Evolutionary conservation across 2,888 invertebrate species (phyloP), one percentile per base, ranked within the genome.

Genomic region (Tipula lateralis): DNA sequence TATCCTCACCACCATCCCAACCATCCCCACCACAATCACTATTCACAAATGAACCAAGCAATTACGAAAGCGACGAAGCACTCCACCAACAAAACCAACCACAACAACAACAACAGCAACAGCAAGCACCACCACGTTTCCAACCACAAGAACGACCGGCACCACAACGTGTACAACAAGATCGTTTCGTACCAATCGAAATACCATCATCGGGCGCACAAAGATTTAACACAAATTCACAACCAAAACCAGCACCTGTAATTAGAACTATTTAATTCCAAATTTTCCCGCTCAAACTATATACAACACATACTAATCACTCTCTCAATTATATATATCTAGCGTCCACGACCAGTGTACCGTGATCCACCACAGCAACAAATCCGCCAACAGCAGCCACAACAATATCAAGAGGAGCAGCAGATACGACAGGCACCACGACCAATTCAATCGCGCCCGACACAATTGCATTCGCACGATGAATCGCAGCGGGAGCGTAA

Each of bases 401-500:
- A 82, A 85, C 30, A 82, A 30, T 30, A 30, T n/a, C 29, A 32
- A 30, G 82, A 82, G n/a, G 86, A 36, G 84, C 85, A 84, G 84
- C 81, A 84, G 44, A 16, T 84, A 80, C 34, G 84, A 39, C 81
- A 83, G 84, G 83, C 83, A 84, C 81, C 29, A 13, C 82, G 82
- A 85, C 87, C 85, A 84, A 84, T 24, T 85, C 86, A 29, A 81
- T 30, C n/a, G n/a, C 24, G 16, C 34, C 81, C 82, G 84, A 85
- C 84, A 82, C 85, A 90, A 89, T 86, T 90, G 89, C 66, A 66
- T 24, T 66, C 66, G 9, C 66, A 66, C 24, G 19, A 88, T 90
- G 87, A 88, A 88, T 87, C 87, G 50, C 88, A 89, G 1, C 88
- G 89, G 13, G 88, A 88, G 9, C 94, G 92, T 88, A 94, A 94